Conservation (phyloP, 2,797 vertebrate species). For the Miichthys miiuy region DNA sequence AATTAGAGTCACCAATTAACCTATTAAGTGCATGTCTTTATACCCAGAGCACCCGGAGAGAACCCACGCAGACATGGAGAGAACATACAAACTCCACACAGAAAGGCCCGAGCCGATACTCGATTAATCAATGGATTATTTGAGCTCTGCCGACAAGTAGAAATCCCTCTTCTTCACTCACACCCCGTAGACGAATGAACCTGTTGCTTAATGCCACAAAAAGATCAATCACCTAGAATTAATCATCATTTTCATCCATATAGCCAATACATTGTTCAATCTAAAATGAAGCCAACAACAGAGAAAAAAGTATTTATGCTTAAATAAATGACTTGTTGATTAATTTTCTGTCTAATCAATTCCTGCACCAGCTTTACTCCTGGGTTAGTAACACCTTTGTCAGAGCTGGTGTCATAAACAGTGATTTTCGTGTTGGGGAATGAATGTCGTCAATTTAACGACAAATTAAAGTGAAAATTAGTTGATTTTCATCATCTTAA, state of each 20-base stretch:
- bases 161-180: too few species aligned
- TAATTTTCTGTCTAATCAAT: background rate
- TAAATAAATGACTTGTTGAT: background rate
- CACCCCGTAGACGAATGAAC: too few species aligned
- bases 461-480: background rate
- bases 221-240: background rate
- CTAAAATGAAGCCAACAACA: background rate
- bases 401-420: constrained; percentile 14
- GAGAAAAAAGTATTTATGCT: background rate
- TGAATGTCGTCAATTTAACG: constrained; percentile 58
- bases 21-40: too few species aligned
- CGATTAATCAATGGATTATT: too few species aligned
- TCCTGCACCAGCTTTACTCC: background rate
- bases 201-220: too few species aligned
- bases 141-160: too few species aligned
- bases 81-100: too few species aligned
- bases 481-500: background rate
- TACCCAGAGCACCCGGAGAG: too few species aligned
- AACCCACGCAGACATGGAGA: too few species aligned
- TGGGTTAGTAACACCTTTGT: background rate
- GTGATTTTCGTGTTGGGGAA: constrained; percentile 38
- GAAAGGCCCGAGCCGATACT: too few species aligned
- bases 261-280: background rate
- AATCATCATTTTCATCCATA: background rate
- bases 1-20: background rate